Percentiles rank a stretch among this genome's conserved stretches.
Evolutionary conservation across 2,888 invertebrate genomes (phyloP).

Genomic region (Thyatira batis): DNA sequence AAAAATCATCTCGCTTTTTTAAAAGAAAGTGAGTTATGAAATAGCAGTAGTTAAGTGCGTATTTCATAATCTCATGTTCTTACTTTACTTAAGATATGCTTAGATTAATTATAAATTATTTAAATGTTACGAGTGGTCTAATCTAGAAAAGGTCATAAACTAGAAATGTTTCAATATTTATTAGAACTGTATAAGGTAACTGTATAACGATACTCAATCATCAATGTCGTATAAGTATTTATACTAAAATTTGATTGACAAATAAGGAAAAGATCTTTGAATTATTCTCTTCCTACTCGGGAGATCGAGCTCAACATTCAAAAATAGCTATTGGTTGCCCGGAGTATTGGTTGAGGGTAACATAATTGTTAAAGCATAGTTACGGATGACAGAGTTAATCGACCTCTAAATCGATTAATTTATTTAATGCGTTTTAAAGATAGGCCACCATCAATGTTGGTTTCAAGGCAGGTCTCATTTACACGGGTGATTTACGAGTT

Average conservation of each 20-base stretch:
- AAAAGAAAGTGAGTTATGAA: background rate
- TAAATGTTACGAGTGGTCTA: too few relatives aligned
- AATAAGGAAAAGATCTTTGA: too few relatives aligned
- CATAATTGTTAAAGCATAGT: conserved; percentile 21
- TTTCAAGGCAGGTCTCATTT: conserved; percentile 65
- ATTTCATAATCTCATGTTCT: background rate
- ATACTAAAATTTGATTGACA: too few relatives aligned
- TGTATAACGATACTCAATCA: too few relatives aligned
- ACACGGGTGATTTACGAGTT: conserved; percentile 78
- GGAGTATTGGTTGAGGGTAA: conserved; percentile 5
- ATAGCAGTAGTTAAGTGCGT: background rate
- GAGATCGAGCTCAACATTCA: background rate
- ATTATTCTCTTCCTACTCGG: too few relatives aligned
- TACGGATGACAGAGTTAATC: conserved; percentile 35
- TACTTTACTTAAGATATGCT: background rate
- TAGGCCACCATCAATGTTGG: conserved; percentile 64
- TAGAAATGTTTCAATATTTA: too few relatives aligned
- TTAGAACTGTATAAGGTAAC: too few relatives aligned
- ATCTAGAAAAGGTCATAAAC: too few relatives aligned
- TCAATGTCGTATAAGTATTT: too few relatives aligned
- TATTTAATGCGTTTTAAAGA: conserved; percentile 59
- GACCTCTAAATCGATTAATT: conserved; percentile 51
- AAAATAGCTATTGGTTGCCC: background rate
- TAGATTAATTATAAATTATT: too few relatives aligned
- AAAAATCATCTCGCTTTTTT: too few relatives aligned